Evolutionary conservation across 1,140 invertebrate genomes (phyloP).

Genomic region (Adelges cooleyi): DNA sequence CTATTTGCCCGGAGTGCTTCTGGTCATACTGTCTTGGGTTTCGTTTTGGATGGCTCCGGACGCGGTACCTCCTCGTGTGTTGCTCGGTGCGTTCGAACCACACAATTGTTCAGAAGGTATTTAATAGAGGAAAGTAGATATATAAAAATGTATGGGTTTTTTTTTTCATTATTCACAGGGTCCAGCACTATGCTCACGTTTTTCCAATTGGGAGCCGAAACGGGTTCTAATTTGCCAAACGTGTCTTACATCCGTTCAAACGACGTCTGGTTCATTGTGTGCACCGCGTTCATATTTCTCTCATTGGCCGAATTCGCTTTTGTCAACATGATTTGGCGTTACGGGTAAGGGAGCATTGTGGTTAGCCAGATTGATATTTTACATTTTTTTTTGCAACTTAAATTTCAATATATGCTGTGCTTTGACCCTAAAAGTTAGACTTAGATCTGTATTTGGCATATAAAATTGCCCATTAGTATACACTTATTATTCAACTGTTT

Average conservation of each 20-base stretch:
- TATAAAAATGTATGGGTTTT: background rate
- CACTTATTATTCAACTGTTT: no score
- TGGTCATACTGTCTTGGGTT: constrained; percentile 79
- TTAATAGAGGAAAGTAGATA: no score
- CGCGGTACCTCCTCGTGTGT: constrained; percentile 63
- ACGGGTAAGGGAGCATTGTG: constrained; percentile 58
- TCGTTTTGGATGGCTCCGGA: constrained; percentile 81
- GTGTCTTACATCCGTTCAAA: constrained; percentile 79
- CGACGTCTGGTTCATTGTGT: constrained; percentile 78
- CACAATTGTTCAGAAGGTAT: background rate
- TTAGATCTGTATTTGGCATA: no score
- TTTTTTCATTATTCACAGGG: constrained; percentile 40
- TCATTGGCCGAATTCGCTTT: constrained; percentile 78
- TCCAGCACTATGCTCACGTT: constrained; percentile 75
- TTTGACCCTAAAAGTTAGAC: no score
- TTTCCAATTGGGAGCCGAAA: constrained; percentile 53
- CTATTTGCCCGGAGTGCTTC: constrained; percentile 74
- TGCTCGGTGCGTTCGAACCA: constrained; percentile 52
- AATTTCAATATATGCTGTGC: no score
- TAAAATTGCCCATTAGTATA: no score
- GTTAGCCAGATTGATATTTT: no score
- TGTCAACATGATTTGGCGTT: constrained; percentile 73
- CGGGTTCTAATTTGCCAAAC: constrained; percentile 53
- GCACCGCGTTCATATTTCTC: constrained; percentile 70
- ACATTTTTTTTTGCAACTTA: no score